These are phyloP conservation scores for Cheilosia urbana DNA, from an alignment of 2,888 invertebrate genomes.

Conservation along the genomic window DNA sequence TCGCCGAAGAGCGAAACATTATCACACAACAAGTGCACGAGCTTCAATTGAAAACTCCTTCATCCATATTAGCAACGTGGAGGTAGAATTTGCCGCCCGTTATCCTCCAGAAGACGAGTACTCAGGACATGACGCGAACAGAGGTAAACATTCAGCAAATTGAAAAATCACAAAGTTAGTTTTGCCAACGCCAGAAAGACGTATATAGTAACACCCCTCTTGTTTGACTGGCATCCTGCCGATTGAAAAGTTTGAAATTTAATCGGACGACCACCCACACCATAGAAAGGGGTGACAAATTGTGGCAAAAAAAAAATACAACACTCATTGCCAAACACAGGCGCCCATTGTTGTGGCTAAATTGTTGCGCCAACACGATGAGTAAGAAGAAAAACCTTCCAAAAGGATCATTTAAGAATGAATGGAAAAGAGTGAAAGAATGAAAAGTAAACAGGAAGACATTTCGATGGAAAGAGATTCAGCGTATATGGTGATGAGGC, in stretches of 20 bases:
- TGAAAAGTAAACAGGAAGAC: slow-evolving; percentile 69
- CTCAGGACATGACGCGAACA: slow-evolving; percentile 29
- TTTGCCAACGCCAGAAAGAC: slow-evolving; percentile 30
- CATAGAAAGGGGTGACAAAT: slow-evolving; percentile 44
- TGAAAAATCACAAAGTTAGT: slow-evolving; percentile 75
- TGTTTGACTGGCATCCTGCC: slow-evolving; percentile 31
- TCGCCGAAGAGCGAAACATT: slow-evolving; percentile 65
- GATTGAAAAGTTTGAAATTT: slow-evolving; percentile 69
- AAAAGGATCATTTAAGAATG: slow-evolving; percentile 73
- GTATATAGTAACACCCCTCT: slow-evolving; percentile 3
- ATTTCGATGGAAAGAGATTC: slow-evolving; percentile 4
- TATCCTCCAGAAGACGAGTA: slow-evolving; percentile 19
- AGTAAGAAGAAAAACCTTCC: slow-evolving; percentile 26
- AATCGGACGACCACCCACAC: slow-evolving; percentile 43
- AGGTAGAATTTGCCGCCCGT: slow-evolving; percentile 11
- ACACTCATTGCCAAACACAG: slow-evolving; percentile 72
- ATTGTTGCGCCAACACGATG: slow-evolving; percentile 52
- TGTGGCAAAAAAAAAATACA: slow-evolving; percentile 30
- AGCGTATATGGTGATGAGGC: background rate
- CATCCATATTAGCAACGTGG: background rate
- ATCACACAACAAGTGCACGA: slow-evolving; percentile 52
- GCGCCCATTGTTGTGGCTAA: slow-evolving; percentile 69
- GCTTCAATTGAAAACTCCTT: background rate
- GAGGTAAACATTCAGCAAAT: slow-evolving; percentile 68
- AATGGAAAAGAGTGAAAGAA: slow-evolving; percentile 69